Evolutionary conservation across 2,888 invertebrate genomes (phyloP).

Genomic region (Xylota segnis): DNA sequence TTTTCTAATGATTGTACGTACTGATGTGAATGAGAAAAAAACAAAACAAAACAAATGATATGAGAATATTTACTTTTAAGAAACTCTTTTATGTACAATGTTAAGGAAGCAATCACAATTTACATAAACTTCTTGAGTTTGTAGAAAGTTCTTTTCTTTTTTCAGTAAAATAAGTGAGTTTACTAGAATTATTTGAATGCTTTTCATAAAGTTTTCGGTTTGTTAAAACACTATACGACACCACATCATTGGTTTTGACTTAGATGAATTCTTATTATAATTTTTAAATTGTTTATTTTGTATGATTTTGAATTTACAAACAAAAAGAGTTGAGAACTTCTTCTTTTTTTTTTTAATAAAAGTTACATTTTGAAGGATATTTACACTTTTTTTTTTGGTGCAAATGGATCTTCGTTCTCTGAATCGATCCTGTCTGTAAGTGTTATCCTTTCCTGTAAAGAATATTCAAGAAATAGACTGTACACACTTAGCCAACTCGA

Average conservation of each 20-base stretch:
- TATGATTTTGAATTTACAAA: constrained; percentile 42
- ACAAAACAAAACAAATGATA: constrained; percentile 2
- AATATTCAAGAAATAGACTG: no score
- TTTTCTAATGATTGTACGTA: constrained; percentile 13
- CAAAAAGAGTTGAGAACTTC: constrained; percentile 1
- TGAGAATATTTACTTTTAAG: constrained; percentile 54
- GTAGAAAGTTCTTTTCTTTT: no score
- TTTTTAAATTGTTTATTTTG: constrained; percentile 30
- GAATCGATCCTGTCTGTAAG: no score
- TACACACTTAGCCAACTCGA: no score
- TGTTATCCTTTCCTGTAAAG: no score
- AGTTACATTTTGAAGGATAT: constrained; percentile 16
- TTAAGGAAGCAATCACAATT: constrained; percentile 8
- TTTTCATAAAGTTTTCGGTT: background rate
- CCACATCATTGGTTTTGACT: constrained; percentile 9
- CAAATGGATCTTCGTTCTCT: background rate
- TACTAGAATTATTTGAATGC: background rate
- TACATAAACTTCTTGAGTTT: constrained; percentile 3
- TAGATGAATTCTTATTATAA: constrained; percentile 50
- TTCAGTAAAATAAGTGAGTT: constrained; percentile 24
- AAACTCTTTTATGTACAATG: constrained; percentile 33
- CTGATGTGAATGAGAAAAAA: constrained; percentile 23
- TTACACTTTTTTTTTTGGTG: background rate
- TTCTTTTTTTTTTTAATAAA: constrained; percentile 41
- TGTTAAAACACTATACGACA: background rate